Percentiles rank a stretch among this genome's conserved stretches.
Evolutionary conservation across 2,888 invertebrate species (phyloP).

Genomic region (Dasysyrphus tricinctus): DNA sequence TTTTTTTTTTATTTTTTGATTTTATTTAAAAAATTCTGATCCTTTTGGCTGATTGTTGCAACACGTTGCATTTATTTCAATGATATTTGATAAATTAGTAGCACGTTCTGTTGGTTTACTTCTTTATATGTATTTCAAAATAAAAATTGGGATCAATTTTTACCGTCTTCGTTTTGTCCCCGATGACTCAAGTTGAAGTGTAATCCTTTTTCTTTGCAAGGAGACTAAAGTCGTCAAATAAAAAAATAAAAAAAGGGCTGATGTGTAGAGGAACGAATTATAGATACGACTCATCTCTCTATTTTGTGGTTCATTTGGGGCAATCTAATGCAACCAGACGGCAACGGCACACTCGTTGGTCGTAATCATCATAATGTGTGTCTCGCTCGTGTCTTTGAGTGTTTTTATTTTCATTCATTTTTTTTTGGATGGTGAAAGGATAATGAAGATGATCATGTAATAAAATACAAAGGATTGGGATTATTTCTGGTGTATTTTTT

Average conservation of each 20-base stretch:
- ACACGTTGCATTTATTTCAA: constrained; percentile 70
- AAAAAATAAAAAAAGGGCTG: constrained; percentile 23
- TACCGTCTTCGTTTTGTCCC: constrained; percentile 9
- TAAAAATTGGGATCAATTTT: constrained; percentile 44
- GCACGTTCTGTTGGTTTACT: constrained; percentile 63
- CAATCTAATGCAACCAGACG: constrained; percentile 48
- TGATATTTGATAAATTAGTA: constrained; percentile 16
- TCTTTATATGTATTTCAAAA: constrained; percentile 14
- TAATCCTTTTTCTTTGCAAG: constrained; percentile 55
- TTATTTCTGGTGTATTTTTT: constrained; percentile 44
- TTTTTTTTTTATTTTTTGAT: constrained; percentile 32
- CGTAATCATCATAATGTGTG: constrained; percentile 55
- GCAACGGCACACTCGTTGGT: constrained; percentile 13
- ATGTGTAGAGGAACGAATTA: constrained; percentile 27
- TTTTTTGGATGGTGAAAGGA: constrained; percentile 36
- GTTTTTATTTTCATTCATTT: background rate
- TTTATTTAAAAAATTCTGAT: constrained; percentile 64
- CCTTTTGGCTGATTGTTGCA: constrained; percentile 75
- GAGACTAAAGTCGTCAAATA: background rate
- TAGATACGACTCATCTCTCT: constrained; percentile 2
- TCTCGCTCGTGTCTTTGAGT: constrained; percentile 66
- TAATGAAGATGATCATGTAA: constrained; percentile 67
- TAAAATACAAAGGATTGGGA: constrained; percentile 54
- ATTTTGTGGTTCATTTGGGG: constrained; percentile 66
- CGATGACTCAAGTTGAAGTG: constrained; percentile 41